phyloP scores from a whole-genome alignment of 2,888 invertebrate species.

The Acheta domesticus region DNA sequence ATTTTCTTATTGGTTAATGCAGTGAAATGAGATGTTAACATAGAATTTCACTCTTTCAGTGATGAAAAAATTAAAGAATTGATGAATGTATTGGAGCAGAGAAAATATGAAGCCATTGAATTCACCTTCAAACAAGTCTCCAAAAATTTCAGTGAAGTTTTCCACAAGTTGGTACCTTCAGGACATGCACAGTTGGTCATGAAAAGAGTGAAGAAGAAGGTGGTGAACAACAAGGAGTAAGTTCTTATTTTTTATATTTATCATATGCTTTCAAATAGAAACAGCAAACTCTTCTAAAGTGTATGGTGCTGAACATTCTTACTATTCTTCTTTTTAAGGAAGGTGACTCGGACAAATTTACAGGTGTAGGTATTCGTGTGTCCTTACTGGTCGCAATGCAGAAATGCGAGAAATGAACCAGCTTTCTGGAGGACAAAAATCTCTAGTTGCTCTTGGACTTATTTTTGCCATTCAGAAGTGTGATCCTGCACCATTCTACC shows the following conservation, averaged over 20 bases:
- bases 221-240: conserved; percentile 40
- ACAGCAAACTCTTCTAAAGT: background rate
- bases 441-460: conserved; percentile 91
- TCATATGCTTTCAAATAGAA: too few relatives aligned
- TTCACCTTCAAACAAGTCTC: conserved; percentile 99
- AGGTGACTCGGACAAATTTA: conserved; percentile 66
- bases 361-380: conserved; percentile 90
- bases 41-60: conserved; percentile 45
- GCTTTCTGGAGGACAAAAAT: conserved; percentile 98
- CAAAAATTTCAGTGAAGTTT: conserved; percentile 95
- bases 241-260: conserved; percentile 30
- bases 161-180: conserved; percentile 92
- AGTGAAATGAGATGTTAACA: background rate
- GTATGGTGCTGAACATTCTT: background rate
- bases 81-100: conserved; percentile 89
- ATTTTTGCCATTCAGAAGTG: conserved; percentile 99
- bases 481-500: conserved; percentile 98
- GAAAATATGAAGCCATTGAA: conserved; percentile 97
- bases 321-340: conserved; percentile 27
- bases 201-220: conserved; percentile 66
- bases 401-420: conserved; percentile 99
- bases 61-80: conserved; percentile 87
- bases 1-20: conserved; percentile 37
- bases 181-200: conserved; percentile 92
- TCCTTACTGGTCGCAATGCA: conserved; percentile 87